Base-by-base conservation (phyloP, 1,140 invertebrate genomes). In the Conopomorpha cramerella region DNA sequence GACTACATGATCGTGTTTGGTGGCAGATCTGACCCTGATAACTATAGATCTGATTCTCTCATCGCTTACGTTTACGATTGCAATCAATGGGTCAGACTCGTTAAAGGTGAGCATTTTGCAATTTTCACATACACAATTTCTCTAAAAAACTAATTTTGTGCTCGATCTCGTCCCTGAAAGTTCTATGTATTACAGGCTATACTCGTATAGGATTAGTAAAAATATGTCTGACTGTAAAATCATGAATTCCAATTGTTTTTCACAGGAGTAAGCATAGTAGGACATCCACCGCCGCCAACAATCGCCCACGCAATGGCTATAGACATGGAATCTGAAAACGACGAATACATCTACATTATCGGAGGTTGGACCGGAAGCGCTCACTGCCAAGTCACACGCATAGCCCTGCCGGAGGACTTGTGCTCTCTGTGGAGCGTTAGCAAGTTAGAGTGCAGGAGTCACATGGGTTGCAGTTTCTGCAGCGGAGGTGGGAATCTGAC, bases 1-100 rank as follows among this genome's bases (percentile, higher is more conserved):
- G 86, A 92, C 33, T 93, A 91, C 50, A 94, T 98, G 92, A 81
- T 96, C 3, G 80, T 97, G 18, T 88, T 94, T 56, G 95, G 94
- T 3, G 94, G 95, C 16, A 78, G 86, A 8, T 85, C 87, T 10
- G 82, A 84, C 51, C 85, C 87, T 0, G 83, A 86, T 36, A 85
- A 85, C 51, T 80, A 84, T 4, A 83, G 83, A n/a, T 63, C 71
- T 6, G 87, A 91, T 56, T 83, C 86, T 8, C 70, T 95, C 0
- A 86, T 93, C 34, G 91, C 92, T 1, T 97, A 96, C 55, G 84
- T 89, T 10, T 96, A 93, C 56, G 83, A 86, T 6, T 97, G 95
- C 52, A 96, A 96, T 70, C 84, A 90, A 40, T 97, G 94, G 93
- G 84, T 92, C 29, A 83, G 85, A 36, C 67, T 90, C 29, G 84